Evolutionary conservation across 1,140 invertebrate species (phyloP).

Genomic region (Aleiodes sp.): DNA sequence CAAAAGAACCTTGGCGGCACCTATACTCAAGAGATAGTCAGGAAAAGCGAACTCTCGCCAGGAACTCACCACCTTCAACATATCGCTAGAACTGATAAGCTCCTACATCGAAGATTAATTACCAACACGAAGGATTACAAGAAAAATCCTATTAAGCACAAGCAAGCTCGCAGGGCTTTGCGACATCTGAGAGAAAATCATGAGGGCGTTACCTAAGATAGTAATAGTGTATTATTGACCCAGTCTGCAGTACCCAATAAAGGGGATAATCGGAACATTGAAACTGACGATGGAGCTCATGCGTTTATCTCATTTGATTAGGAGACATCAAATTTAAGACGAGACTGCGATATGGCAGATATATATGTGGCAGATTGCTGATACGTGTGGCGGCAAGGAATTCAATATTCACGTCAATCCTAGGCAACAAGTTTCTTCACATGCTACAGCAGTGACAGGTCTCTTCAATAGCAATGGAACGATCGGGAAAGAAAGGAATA

Average conservation of each 20-base stretch:
- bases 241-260: background rate
- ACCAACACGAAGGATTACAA: background rate
- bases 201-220: constrained; percentile 19
- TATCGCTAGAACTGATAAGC: background rate
- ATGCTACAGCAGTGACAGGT: constrained; percentile 24
- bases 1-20: constrained; percentile 20
- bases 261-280: background rate
- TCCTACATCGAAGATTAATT: background rate
- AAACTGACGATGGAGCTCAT: background rate
- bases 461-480: constrained; percentile 19
- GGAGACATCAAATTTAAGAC: background rate
- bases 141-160: background rate
- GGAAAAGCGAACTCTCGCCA: background rate
- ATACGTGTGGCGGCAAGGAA: background rate
- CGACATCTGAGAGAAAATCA: constrained; percentile 18
- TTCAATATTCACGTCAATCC: constrained; percentile 24
- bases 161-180: background rate
- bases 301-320: background rate
- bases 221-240: constrained; percentile 4
- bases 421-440: constrained; percentile 14
- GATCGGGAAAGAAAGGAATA: constrained; percentile 1
- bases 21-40: constrained; percentile 13
- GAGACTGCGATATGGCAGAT: constrained; percentile 20
- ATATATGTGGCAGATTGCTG: background rate
- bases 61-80: background rate